These are phyloP conservation scores for Cottus gobio DNA, from an alignment of 2,113 vertebrate species.

Conservation along the genomic window DNA sequence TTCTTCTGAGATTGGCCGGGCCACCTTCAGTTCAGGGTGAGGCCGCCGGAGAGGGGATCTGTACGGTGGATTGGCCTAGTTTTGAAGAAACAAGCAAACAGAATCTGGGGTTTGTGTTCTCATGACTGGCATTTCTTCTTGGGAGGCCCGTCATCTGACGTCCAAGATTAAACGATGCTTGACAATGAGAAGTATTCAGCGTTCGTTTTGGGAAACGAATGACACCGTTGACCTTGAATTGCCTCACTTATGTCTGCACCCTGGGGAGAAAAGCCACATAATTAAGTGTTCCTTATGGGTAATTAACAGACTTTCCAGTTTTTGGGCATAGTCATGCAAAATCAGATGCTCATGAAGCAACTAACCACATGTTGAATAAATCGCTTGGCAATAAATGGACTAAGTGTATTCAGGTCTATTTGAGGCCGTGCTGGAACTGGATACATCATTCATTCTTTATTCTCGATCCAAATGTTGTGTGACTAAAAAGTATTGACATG, in stretches of 20 bases:
- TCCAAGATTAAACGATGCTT: slow-evolving; percentile 21
- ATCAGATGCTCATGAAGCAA: slow-evolving; percentile 41
- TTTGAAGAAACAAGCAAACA: slow-evolving; percentile 38
- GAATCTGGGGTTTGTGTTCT: slow-evolving; percentile 23
- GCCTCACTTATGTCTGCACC: slow-evolving; percentile 15
- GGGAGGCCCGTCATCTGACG: slow-evolving; percentile 14
- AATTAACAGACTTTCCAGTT: slow-evolving; percentile 21
- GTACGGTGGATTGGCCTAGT: slow-evolving; percentile 26
- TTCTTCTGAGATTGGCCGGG: slow-evolving; percentile 36
- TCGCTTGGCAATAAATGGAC: slow-evolving; percentile 17
- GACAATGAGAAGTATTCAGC: slow-evolving; percentile 32
- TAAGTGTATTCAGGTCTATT: slow-evolving; percentile 34
- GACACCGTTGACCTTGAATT: slow-evolving; percentile 31
- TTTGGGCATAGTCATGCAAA: slow-evolving; percentile 44
- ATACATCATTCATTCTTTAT: slow-evolving; percentile 2
- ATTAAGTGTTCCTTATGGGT: slow-evolving; percentile 16
- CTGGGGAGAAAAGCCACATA: background rate
- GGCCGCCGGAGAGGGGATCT: slow-evolving; percentile 23
- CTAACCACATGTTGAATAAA: slow-evolving; percentile 42
- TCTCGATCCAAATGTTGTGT: slow-evolving; percentile 21
- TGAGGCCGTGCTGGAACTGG: slow-evolving; percentile 22
- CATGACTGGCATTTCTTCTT: slow-evolving; percentile 13
- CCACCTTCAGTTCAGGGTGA: slow-evolving; percentile 28
- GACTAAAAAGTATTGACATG: slow-evolving; percentile 24
- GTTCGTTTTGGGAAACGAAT: background rate